These are phyloP conservation scores for Parauchenoglanis ngamensis DNA, from an alignment of 2,797 vertebrate genomes.

Conservation along the genomic window DNA sequence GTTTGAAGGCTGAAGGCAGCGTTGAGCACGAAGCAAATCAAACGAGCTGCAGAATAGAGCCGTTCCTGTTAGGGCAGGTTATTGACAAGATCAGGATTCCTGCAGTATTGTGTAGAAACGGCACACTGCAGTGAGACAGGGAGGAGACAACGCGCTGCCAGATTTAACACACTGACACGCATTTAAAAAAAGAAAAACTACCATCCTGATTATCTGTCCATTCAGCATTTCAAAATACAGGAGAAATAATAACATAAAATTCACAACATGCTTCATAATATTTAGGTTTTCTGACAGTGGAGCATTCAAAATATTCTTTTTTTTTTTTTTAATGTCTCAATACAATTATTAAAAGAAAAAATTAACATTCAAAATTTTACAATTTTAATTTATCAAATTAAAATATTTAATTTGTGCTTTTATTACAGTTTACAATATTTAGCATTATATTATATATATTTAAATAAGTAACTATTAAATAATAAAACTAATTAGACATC, in stretches of 20 bases:
- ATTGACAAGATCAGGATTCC: slow-evolving; percentile 52
- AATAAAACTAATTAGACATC: background rate
- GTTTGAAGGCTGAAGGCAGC: background rate
- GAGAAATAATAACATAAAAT: background rate
- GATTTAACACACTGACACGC: background rate
- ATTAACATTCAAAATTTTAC: background rate
- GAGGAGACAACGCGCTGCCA: background rate
- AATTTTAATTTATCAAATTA: background rate
- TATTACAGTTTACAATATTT: background rate
- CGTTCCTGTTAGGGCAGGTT: slow-evolving; percentile 55
- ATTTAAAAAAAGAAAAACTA: no score
- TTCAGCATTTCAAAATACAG: background rate
- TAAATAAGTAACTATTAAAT: background rate
- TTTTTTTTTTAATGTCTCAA: background rate
- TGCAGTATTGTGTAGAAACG: slow-evolving; percentile 40
- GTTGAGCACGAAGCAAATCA: background rate
- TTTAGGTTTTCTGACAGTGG: background rate
- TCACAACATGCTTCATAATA: background rate
- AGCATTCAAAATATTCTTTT: background rate
- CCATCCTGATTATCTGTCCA: background rate
- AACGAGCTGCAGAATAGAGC: slow-evolving; percentile 26
- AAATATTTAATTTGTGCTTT: background rate
- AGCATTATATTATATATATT: background rate
- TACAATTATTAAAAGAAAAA: background rate
- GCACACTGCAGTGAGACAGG: background rate